Evolutionary conservation across 2,113 vertebrate genomes (phyloP), one percentile per base, ranked within the genome.

Genomic region (Ondatra zibethicus): DNA sequence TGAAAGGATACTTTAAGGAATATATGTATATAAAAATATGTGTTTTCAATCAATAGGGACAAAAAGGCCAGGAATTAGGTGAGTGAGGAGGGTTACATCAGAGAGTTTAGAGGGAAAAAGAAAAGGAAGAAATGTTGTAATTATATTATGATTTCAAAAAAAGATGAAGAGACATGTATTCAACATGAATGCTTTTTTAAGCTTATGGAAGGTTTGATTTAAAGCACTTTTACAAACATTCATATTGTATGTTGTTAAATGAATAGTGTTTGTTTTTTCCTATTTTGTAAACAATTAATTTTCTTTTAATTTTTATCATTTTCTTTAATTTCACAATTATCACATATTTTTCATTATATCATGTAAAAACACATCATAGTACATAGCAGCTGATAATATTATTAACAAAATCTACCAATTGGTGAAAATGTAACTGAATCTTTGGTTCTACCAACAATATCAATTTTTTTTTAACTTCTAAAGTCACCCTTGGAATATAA

Each of bases 361-460:
- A 58, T 2, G 4, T 82, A 36, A 89, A 93, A 91, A 91, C 25
- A 76, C 23, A 50, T 65, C 45, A 72, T 29, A 92, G n/a, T 52
- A 3, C 55, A 2, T 5, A 19, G 50, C 93, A 89, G 36, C 47
- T 47, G 9, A 75, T 96, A 16, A 31, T 66, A 36, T 19, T 82
- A 39, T 72, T 80, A 70, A 92, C 88, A 45, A 84, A 72, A 93
- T 63, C 72, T 91, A 76, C 81, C 72, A 96, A 52, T 88, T 89
- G 55, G 11, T 97, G 70, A 11, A 21, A 80, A 36, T 86, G 21
- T 89, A 27, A 25, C 36, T 82, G 92, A 88, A 89, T 81, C 23
- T 92, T 92, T 95, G 47, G 72, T 61, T 5, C 19, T 75, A 77
- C 42, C 52, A 91, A 95, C 10, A 61, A 95, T 63, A 58, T 91